Conservation (phyloP, 2,113 vertebrate genomes). For the Semnornis frantzii region DNA sequence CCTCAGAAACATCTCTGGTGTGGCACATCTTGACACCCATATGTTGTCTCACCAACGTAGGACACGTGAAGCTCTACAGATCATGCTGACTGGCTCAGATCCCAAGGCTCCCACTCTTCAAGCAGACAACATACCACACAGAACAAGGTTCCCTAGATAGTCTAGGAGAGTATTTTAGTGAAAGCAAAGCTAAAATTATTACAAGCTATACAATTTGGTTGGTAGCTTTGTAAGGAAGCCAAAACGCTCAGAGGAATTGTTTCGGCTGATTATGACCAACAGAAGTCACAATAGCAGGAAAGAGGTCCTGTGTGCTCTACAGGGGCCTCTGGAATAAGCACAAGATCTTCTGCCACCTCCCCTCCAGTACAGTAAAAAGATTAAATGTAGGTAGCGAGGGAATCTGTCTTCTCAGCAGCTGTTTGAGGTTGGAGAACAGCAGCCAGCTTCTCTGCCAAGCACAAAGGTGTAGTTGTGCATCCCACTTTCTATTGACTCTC, state of each 20-base stretch:
- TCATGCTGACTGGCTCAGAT: neutral
- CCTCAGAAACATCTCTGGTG: neutral
- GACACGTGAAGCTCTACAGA: neutral
- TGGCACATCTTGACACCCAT: neutral
- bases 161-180: neutral
- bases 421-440: neutral
- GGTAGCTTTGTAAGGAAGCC: neutral
- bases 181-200: neutral
- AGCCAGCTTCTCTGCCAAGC: neutral
- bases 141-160: neutral
- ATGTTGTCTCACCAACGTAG: neutral
- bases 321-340: neutral
- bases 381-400: accelerated
- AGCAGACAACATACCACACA: neutral
- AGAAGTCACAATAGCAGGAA: neutral
- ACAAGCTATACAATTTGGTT: neutral
- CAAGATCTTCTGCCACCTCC: neutral
- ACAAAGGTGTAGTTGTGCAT: neutral
- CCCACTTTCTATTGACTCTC: neutral
- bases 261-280: neutral
- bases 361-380: neutral
- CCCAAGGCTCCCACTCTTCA: neutral
- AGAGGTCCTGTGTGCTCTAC: accelerated
- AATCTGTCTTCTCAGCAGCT: neutral
- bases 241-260: neutral